A percentile compares a stretch with the other conserved stretches of the same genome.
phyloP scores from a whole-genome alignment of 2,113 vertebrate genomes.

The Siphamia tubifer region DNA sequence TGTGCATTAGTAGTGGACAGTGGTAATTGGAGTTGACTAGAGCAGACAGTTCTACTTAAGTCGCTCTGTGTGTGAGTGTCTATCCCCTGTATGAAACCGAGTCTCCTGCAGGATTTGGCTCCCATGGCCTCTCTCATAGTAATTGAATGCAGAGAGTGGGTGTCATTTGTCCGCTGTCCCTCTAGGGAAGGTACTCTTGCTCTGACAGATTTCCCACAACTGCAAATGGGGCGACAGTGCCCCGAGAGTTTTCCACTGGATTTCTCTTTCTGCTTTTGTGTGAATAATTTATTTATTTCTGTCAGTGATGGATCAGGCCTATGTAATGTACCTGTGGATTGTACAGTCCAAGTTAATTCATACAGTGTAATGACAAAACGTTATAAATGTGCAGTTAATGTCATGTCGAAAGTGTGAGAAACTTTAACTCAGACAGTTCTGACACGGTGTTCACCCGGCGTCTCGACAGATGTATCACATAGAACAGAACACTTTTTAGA shows the following conservation, averaged over 20 bases:
- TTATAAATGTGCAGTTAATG: constrained; percentile 55
- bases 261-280: constrained; percentile 36
- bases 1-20: constrained; percentile 69
- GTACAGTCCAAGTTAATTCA: constrained; percentile 46
- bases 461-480: constrained; percentile 15
- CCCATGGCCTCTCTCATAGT: constrained; percentile 60
- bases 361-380: constrained; percentile 46
- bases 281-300: constrained; percentile 77
- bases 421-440: constrained; percentile 28
- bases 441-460: neutral
- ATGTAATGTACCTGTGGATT: constrained; percentile 18
- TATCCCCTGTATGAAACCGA: constrained; percentile 26
- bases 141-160: constrained; percentile 74
- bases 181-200: constrained; percentile 63
- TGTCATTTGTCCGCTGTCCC: constrained; percentile 77
- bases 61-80: constrained; percentile 39
- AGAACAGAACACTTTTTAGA: too few relatives aligned
- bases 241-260: constrained; percentile 40
- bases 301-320: constrained; percentile 46
- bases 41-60: constrained; percentile 71
- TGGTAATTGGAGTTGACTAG: constrained; percentile 72
- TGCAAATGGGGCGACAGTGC: constrained; percentile 65
- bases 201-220: constrained; percentile 78
- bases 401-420: constrained; percentile 48
- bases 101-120: constrained; percentile 59